Evolutionary conservation across 2,888 invertebrate species (phyloP), one percentile per base, ranked within the genome.

Genomic region (Chloroclysta siterata): DNA sequence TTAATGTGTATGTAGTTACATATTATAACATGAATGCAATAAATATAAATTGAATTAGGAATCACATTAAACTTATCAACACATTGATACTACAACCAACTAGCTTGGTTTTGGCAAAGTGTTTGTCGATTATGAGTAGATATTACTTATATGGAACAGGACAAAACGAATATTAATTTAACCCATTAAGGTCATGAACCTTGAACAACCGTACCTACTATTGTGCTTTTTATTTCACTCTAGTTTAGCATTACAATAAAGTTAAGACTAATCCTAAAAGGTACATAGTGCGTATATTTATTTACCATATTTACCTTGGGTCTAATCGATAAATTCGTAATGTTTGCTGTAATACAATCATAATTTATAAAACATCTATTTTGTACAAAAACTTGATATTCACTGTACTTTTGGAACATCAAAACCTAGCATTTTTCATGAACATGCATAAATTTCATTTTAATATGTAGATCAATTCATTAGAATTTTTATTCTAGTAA

Each of bases 331-430:
- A 87, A 82, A 85, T 83, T 82, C 79, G 80, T 83, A 85, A 81
- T 80, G 82, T 87, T 87, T 88, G 85, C 89, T 81, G 87, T 89
- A 83, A 68, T 84, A 88, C 80, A 90, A 88, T 86, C 92, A 92
- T 92, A 90, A 88, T 92, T 90, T 87, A 61, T 11, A 54, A n/a
- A 61, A 84, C 80, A 78, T 81, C 81, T 83, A 83, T 77, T 79
- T 75, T 66, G 76, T 80, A 73, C 70, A 78, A 79, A 73, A 71
- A 68, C 76, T 76, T 70, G 72, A 77, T 75, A 78, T 74, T 76
- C 77, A 80, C 80, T 79, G 70, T 69, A 68, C 74, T 71, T 66
- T 71, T 74, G 78, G 76, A 74, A 77, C 66, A 78, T 80, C 67
- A 69, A 72, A 71, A 78, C 75, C 72, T 73, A 71, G 70, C 76